Evolutionary conservation across 2,888 invertebrate species (phyloP).

Genomic region (Aporophyla lueneburgensis): DNA sequence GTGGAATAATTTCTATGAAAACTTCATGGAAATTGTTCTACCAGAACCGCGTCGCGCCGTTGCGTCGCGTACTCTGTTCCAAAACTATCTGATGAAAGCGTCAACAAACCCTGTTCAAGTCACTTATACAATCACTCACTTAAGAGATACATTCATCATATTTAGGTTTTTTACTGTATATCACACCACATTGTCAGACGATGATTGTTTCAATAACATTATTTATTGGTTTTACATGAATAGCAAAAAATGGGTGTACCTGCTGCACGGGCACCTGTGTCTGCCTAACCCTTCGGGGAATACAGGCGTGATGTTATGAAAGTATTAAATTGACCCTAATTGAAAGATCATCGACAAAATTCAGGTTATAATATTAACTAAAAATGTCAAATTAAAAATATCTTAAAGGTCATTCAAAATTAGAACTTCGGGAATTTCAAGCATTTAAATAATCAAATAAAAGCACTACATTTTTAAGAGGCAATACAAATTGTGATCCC

Average conservation of each 20-base stretch:
- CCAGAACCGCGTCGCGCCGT: no score
- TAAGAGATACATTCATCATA: no score
- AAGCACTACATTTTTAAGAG: neutral
- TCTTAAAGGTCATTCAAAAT: neutral
- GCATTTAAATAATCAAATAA: neutral
- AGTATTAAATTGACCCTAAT: neutral
- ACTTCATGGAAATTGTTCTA: no score
- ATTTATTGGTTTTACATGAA: neutral
- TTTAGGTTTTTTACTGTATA: neutral
- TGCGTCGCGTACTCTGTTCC: neutral
- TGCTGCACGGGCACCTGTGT: neutral
- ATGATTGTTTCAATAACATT: neutral
- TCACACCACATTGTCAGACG: no score
- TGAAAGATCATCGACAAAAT: neutral
- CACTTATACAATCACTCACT: neutral
- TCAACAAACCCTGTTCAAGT: neutral
- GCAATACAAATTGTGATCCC: neutral
- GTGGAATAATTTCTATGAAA: no score
- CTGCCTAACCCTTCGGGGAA: neutral
- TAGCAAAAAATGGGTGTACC: neutral
- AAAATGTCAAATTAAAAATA: neutral
- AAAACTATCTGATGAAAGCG: neutral
- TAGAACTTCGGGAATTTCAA: neutral
- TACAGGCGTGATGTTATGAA: no score
- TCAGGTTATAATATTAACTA: neutral